Percentiles rank a stretch among this genome's conserved stretches.
Evolutionary conservation across 2,888 invertebrate species (phyloP).

Genomic region (Drosophila silvestris): DNA sequence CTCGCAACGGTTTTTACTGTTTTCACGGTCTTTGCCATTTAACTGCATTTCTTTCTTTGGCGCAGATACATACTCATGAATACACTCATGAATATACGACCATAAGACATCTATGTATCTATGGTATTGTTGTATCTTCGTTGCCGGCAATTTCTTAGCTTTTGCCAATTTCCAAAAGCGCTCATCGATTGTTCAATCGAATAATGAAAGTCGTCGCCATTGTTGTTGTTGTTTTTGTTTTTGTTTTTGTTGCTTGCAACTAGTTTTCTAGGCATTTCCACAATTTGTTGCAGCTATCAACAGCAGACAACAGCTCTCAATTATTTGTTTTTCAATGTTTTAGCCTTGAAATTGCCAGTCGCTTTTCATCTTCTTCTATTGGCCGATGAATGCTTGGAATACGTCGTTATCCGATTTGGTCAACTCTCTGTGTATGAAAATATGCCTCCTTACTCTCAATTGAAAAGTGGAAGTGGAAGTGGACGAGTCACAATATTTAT

Average conservation of each 20-base stretch:
- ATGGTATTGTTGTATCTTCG: constrained; percentile 32
- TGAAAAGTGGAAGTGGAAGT: constrained; percentile 25
- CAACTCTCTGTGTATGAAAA: constrained; percentile 10
- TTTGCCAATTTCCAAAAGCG: constrained; percentile 60
- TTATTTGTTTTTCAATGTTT: constrained; percentile 14
- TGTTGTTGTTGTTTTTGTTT: constrained; percentile 12
- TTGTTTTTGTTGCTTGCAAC: constrained; percentile 32
- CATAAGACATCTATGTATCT: not conserved
- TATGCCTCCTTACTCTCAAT: constrained; percentile 31
- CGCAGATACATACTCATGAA: constrained; percentile 18
- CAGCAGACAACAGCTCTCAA: not conserved
- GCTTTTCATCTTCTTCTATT: constrained; percentile 9
- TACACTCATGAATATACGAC: constrained; percentile 4
- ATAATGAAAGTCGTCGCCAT: constrained; percentile 68
- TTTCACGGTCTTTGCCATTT: constrained; percentile 65
- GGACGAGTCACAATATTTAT: constrained; percentile 4
- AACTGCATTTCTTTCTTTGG: constrained; percentile 39
- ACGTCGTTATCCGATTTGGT: constrained; percentile 36
- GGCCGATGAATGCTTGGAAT: constrained; percentile 38
- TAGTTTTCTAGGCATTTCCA: constrained; percentile 56
- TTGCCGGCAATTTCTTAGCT: constrained; percentile 50
- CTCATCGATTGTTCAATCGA: constrained; percentile 69
- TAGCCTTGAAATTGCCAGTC: constrained; percentile 47
- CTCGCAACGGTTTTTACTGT: constrained; percentile 19
- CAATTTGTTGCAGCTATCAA: constrained; percentile 24